These are phyloP conservation scores for Kryptopterus vitreolus DNA, from an alignment of 2,797 vertebrate genomes.

Conservation along the genomic window DNA sequence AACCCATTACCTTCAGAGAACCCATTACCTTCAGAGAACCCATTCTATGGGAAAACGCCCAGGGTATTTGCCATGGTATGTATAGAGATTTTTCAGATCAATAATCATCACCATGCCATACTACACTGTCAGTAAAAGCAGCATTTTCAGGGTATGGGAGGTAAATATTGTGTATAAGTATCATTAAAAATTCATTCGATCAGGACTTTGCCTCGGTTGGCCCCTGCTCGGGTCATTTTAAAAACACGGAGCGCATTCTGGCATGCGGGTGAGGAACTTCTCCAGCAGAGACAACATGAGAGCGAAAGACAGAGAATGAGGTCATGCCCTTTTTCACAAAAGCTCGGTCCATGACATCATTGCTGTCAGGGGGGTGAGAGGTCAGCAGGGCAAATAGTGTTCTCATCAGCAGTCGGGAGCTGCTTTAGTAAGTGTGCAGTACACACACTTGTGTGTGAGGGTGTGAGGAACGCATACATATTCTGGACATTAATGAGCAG, in stretches of 20 bases:
- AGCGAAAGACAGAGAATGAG: neutral
- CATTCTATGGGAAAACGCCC: neutral
- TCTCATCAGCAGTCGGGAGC: constrained; percentile 13
- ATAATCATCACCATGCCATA: neutral
- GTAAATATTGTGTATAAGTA: neutral
- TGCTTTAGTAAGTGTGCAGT: constrained; percentile 1
- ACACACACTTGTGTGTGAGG: neutral
- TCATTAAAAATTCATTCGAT: constrained; percentile 11
- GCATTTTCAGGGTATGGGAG: neutral
- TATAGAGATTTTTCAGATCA: neutral
- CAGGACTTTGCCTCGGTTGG: constrained; percentile 7
- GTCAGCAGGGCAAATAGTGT: constrained; percentile 29
- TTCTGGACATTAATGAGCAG: constrained; percentile 47
- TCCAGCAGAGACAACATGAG: neutral
- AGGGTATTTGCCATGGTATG: neutral
- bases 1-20: neutral
- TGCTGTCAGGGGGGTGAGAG: constrained; percentile 36
- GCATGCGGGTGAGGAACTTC: constrained; percentile 43
- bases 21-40: neutral
- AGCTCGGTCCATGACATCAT: constrained; percentile 34
- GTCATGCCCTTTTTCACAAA: constrained; percentile 31
- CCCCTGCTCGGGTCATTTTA: constrained; percentile 31
- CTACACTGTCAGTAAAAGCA: neutral
- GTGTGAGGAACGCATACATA: constrained; percentile 36
- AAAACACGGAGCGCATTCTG: constrained; percentile 50